Conservation (phyloP, 1,140 invertebrate species). For the Tetramorium simillimum region DNA sequence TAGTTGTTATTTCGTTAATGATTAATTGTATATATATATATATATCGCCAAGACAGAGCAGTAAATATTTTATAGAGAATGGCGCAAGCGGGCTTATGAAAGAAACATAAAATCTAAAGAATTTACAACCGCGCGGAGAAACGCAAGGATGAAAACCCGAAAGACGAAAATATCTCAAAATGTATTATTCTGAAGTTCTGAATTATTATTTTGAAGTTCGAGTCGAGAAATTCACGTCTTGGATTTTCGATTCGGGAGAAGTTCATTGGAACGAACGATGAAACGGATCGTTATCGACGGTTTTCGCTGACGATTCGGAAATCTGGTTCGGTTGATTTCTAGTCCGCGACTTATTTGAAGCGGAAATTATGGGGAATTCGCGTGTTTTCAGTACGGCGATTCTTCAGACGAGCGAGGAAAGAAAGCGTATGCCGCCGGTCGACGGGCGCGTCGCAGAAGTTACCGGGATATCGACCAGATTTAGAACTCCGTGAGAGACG, state of each 20-base stretch:
- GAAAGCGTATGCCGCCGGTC: background rate
- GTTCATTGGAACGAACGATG: background rate
- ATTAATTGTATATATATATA: background rate
- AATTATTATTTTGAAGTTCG: background rate
- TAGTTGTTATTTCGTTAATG: background rate
- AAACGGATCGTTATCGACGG: conserved; percentile 21
- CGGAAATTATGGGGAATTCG: background rate
- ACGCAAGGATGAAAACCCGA: background rate
- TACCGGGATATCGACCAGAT: conserved; percentile 63
- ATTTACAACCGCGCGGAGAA: background rate
- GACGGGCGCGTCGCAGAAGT: conserved; percentile 46
- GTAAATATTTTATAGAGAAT: conserved; percentile 2
- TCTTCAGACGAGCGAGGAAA: conserved; percentile 42
- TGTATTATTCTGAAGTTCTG: background rate
- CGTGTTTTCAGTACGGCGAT: conserved; percentile 20
- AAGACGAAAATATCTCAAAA: background rate
- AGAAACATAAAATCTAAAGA: conserved; percentile 5
- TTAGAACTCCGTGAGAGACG: conserved; percentile 59
- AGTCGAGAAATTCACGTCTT: background rate
- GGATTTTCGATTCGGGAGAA: background rate
- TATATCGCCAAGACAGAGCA: background rate
- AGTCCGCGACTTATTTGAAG: conserved; percentile 36
- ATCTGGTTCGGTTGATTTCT: background rate
- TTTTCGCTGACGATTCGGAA: conserved; percentile 40
- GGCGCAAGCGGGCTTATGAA: background rate